Evolutionary conservation across 2,113 vertebrate species (phyloP).

Genomic region (Gadus macrocephalus): DNA sequence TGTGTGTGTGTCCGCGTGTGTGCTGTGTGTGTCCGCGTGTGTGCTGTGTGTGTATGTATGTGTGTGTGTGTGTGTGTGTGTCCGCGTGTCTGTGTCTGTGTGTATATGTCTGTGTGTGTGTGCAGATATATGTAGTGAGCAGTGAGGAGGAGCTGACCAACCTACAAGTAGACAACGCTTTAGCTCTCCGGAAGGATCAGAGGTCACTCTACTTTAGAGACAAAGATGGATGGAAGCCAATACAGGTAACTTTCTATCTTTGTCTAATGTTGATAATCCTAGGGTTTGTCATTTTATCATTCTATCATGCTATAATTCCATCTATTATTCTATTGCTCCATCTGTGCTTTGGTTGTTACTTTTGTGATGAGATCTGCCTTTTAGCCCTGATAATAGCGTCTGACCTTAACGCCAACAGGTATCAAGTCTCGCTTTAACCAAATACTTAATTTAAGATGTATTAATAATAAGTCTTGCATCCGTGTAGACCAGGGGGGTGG

Average conservation of each 20-base stretch:
- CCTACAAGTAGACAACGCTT: slow-evolving; percentile 77
- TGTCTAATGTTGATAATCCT: not conserved
- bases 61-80: not conserved
- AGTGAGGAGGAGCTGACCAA: slow-evolving; percentile 81
- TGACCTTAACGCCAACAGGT: no score
- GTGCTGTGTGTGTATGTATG: not conserved
- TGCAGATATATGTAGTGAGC: slow-evolving; percentile 90
- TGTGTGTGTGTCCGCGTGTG: not conserved
- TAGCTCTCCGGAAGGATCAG: slow-evolving; percentile 89
- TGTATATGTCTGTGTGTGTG: not conserved
- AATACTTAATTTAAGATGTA: no score
- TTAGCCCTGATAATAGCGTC: no score
- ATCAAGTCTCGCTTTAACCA: no score
- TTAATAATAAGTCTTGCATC: no score
- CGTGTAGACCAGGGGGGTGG: no score
- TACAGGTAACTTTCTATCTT: slow-evolving; percentile 74
- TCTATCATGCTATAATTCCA: no score
- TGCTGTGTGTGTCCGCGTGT: not conserved
- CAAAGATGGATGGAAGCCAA: slow-evolving; percentile 85
- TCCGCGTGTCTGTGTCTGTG: not conserved
- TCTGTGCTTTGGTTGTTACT: no score
- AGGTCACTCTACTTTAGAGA: slow-evolving; percentile 89
- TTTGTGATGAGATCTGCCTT: no score
- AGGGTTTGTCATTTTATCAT: no score
- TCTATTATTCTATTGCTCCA: no score